Evolutionary conservation across 2,888 invertebrate genomes (phyloP).

Genomic region (Ichneumon xanthorius): DNA sequence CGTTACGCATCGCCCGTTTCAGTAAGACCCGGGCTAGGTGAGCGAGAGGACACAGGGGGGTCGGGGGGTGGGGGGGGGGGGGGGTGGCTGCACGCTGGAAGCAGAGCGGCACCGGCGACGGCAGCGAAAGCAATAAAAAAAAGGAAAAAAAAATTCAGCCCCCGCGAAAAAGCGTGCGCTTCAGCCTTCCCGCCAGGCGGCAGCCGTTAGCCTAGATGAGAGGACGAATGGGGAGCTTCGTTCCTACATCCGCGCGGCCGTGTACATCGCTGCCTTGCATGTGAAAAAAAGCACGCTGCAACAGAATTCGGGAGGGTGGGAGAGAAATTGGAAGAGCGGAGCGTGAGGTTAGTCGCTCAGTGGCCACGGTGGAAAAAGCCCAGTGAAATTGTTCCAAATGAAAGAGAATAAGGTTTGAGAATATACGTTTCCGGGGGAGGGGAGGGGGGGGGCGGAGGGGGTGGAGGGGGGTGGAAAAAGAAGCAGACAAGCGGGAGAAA

Average conservation of each 20-base stretch:
- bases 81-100: constrained; percentile 21
- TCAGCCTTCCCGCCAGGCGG: constrained; percentile 34
- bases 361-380: constrained; percentile 32
- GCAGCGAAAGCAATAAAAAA: constrained; percentile 20
- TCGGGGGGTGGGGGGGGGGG: neutral
- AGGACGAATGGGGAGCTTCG: constrained; percentile 43
- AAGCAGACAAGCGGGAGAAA: too few species aligned
- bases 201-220: constrained; percentile 48
- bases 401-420: constrained; percentile 49
- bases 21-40: constrained; percentile 67
- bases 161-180: constrained; percentile 59
- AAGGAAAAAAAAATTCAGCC: constrained; percentile 28
- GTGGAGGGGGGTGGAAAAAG: too few species aligned
- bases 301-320: constrained; percentile 19
- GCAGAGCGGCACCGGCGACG: constrained; percentile 32
- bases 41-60: constrained; percentile 40
- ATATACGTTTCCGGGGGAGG: neutral
- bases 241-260: constrained; percentile 19
- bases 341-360: constrained; percentile 10
- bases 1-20: constrained; percentile 80
- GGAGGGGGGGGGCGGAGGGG: constrained; percentile 17
- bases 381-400: constrained; percentile 48
- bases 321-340: constrained; percentile 46
- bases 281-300: constrained; percentile 8
- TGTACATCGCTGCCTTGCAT: neutral